A percentile compares a stretch with the other conserved stretches of the same genome.
phyloP scores from a whole-genome alignment of 2,888 invertebrate species.

The Lasioglossum pauxillum region DNA sequence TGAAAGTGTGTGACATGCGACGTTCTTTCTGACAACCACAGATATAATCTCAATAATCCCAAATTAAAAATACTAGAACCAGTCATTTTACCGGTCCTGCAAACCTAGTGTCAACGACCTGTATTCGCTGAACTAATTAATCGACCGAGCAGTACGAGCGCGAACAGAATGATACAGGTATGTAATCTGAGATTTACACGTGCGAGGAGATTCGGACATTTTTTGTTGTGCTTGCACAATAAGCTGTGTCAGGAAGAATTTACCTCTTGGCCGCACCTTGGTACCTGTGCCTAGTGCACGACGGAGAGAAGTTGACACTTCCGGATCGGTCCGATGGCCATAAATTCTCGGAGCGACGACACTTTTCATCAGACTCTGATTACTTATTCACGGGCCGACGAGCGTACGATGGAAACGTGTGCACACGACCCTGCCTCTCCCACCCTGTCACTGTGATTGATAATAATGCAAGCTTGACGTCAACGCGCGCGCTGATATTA shows the following conservation, averaged over 20 bases:
- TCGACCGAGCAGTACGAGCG: background rate
- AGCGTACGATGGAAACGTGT: slow-evolving; percentile 67
- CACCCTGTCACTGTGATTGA: slow-evolving; percentile 78
- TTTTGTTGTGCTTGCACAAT: slow-evolving; percentile 8
- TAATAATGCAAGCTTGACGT: slow-evolving; percentile 77
- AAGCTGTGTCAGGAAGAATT: slow-evolving; percentile 44
- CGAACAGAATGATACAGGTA: background rate
- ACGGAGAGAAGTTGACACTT: slow-evolving; percentile 68
- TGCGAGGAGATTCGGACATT: background rate
- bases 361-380: slow-evolving; percentile 78
- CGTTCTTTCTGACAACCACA: no score
- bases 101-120: background rate
- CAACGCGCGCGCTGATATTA: slow-evolving; percentile 72
- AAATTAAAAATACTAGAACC: no score
- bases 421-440: slow-evolving; percentile 48
- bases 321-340: slow-evolving; percentile 70
- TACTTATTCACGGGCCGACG: slow-evolving; percentile 77
- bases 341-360: slow-evolving; percentile 75
- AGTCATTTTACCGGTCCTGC: background rate
- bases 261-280: slow-evolving; percentile 42
- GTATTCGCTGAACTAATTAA: background rate
- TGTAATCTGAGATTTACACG: background rate
- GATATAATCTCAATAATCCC: no score
- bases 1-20: no score
- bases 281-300: slow-evolving; percentile 35